Conservation (phyloP, 2,113 vertebrate species). For the Balaenoptera acutorostrata region DNA sequence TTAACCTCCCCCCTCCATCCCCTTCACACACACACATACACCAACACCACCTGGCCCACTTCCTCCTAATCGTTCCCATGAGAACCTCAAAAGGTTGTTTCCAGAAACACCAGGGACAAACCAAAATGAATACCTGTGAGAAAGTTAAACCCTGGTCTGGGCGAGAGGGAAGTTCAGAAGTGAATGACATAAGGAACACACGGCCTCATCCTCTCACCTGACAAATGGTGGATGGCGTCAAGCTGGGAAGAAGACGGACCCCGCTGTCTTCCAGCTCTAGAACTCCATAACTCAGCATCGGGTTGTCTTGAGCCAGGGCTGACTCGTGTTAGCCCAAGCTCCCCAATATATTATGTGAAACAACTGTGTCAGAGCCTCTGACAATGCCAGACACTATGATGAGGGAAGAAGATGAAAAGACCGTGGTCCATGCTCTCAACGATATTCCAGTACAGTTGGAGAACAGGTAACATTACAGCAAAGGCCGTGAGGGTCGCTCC, state of each 20-base stretch:
- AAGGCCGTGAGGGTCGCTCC: not conserved
- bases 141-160: not conserved
- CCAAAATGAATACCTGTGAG: not conserved
- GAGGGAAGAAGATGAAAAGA: not conserved
- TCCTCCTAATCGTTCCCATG: not conserved
- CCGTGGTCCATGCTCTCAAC: not conserved
- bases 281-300: not conserved
- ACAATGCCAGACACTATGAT: rapidly evolving
- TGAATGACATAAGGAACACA: not conserved
- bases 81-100: not conserved
- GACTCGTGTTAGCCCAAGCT: no score
- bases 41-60: not conserved
- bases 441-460: not conserved
- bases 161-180: not conserved
- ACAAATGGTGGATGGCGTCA: rapidly evolving
- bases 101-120: not conserved
- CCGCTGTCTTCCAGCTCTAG: rapidly evolving
- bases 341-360: not conserved
- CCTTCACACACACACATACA: no score
- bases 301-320: not conserved
- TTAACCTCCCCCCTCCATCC: no score
- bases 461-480: not conserved
- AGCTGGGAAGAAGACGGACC: not conserved
- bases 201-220: not conserved
- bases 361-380: not conserved